These are phyloP conservation scores for Neostethus bicornis DNA, from an alignment of 2,797 vertebrate species.

Conservation along the genomic window DNA sequence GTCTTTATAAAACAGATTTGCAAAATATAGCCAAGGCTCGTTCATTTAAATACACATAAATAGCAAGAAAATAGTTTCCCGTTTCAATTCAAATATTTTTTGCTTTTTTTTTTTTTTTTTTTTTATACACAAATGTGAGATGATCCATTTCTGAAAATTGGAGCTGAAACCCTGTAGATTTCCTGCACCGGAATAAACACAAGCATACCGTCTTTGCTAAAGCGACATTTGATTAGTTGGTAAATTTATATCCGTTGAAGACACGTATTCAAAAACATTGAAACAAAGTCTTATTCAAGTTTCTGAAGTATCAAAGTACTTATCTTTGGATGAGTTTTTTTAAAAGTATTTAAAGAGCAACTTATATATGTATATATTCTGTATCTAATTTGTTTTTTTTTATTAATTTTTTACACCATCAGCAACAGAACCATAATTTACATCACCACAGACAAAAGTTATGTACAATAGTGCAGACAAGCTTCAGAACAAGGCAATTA, in stretches of 20 bases:
- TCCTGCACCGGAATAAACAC: slow-evolving; percentile 72
- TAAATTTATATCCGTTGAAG: slow-evolving; percentile 70
- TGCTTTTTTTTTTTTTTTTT: slow-evolving; percentile 32
- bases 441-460: slow-evolving; percentile 70
- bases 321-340: slow-evolving; percentile 82
- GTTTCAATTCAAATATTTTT: slow-evolving; percentile 74
- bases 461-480: slow-evolving; percentile 83
- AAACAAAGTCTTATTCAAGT: slow-evolving; percentile 78
- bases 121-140: slow-evolving; percentile 74
- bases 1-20: slow-evolving; percentile 87
- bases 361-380: slow-evolving; percentile 31
- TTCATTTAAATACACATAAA: slow-evolving; percentile 88
- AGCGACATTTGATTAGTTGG: slow-evolving; percentile 66
- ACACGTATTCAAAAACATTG: slow-evolving; percentile 66
- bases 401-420: slow-evolving; percentile 47
- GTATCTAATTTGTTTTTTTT: neutral
- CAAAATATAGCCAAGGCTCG: slow-evolving; percentile 87
- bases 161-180: slow-evolving; percentile 59
- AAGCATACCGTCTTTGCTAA: slow-evolving; percentile 68
- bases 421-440: slow-evolving; percentile 65
- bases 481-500: slow-evolving; percentile 70
- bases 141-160: slow-evolving; percentile 66
- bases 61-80: slow-evolving; percentile 85
- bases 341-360: slow-evolving; percentile 66
- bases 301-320: slow-evolving; percentile 77